Percentiles rank a stretch among this genome's conserved stretches.
Evolutionary conservation across 2,797 vertebrate species (phyloP).

Genomic region (Mus caroli): DNA sequence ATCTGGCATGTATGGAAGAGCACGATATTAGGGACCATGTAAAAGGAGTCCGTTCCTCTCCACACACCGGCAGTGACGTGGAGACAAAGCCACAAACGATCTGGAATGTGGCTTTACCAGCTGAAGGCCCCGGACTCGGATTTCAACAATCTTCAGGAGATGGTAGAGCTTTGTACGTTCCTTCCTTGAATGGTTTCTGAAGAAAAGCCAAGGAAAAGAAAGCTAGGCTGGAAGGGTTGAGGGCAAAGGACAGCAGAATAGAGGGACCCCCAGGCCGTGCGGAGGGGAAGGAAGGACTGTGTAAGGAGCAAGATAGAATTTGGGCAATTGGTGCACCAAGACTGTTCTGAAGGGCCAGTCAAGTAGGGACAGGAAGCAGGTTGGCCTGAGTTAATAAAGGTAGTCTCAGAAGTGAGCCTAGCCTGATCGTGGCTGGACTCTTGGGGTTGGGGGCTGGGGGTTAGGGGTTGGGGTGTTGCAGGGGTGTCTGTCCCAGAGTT

Average conservation of each 20-base stretch:
- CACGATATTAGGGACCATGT: not conserved
- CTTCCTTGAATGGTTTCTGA: conserved; percentile 19
- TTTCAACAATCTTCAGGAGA: not conserved
- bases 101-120: conserved; percentile 56
- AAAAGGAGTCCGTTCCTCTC: not conserved
- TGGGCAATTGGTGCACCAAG: not conserved
- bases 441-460: not conserved
- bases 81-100: not conserved
- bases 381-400: conserved; percentile 2
- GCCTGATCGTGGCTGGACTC: not conserved
- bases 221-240: not conserved
- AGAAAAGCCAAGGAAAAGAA: conserved; percentile 5
- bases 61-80: not conserved
- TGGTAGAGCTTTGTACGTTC: conserved; percentile 62
- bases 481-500: not conserved
- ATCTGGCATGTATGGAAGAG: conserved; percentile 10
- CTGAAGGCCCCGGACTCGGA: not conserved
- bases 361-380: not conserved
- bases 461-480: no score
- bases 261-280: not conserved
- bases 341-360: not conserved
- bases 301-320: not conserved
- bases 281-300: not conserved
- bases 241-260: not conserved
- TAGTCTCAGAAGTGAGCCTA: conserved; percentile 4